Percentiles rank a stretch among this genome's conserved stretches.
phyloP scores from a whole-genome alignment of 2,888 invertebrate genomes.

The Oasisia sp. region DNA sequence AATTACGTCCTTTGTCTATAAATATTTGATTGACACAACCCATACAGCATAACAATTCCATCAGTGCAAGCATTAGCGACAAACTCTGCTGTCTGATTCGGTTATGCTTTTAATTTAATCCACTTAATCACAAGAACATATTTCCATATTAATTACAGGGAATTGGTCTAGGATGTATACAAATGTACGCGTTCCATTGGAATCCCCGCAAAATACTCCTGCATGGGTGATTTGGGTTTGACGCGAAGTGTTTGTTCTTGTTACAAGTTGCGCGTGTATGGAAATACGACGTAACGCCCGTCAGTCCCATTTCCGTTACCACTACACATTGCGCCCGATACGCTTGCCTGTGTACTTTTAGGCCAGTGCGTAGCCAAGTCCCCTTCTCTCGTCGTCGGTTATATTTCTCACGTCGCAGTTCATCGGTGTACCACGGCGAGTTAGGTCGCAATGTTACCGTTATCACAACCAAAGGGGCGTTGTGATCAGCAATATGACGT shows the following conservation, averaged over 20 bases:
- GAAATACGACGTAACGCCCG: background rate
- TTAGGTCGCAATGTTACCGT: too few relatives aligned
- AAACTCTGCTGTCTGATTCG: background rate
- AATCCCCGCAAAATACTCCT: background rate
- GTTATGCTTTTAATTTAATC: background rate
- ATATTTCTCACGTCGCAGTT: too few relatives aligned
- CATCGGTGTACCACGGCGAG: too few relatives aligned
- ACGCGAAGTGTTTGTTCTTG: background rate
- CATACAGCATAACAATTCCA: background rate
- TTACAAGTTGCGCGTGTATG: background rate
- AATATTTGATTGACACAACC: background rate
- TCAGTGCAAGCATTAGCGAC: background rate
- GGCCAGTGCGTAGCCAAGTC: too few relatives aligned
- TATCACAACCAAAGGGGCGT: too few relatives aligned
- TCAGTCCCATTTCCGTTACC: background rate
- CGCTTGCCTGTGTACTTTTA: too few relatives aligned
- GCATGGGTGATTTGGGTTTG: background rate
- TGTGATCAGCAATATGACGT: too few relatives aligned
- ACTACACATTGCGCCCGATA: too few relatives aligned
- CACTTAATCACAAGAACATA: background rate
- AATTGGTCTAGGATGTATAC: background rate
- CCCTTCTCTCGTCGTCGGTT: too few relatives aligned
- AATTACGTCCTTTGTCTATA: background rate
- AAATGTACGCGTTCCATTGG: background rate
- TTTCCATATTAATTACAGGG: background rate